Evolutionary conservation across 2,888 invertebrate genomes (phyloP).

Genomic region (Orchestes rusci): DNA sequence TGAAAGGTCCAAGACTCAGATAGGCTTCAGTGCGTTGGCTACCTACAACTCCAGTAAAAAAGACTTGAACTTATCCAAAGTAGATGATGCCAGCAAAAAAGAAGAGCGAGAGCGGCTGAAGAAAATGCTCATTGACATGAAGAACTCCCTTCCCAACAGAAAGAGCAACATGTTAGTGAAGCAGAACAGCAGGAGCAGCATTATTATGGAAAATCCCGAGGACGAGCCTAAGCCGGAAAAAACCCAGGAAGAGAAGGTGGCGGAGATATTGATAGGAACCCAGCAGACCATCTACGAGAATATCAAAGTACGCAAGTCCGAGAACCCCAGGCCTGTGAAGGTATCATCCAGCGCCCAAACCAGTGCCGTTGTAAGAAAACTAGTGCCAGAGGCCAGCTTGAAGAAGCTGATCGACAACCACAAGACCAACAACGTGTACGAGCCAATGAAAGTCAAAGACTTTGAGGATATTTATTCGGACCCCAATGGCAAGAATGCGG

Average conservation of each 20-base stretch:
- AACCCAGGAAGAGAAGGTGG: conserved; percentile 35
- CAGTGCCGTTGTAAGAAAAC: conserved; percentile 45
- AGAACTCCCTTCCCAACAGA: conserved; percentile 60
- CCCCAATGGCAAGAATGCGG: conserved; percentile 34
- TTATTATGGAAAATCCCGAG: conserved; percentile 39
- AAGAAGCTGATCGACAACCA: conserved; percentile 27
- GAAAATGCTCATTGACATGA: conserved; percentile 71
- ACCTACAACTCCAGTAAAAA: conserved; percentile 30
- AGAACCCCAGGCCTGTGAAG: conserved; percentile 43
- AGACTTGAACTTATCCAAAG: conserved; percentile 28
- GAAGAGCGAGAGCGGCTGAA: conserved; percentile 56
- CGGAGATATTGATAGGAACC: conserved; percentile 41
- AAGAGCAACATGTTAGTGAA: conserved; percentile 40
- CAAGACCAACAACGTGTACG: conserved; percentile 38
- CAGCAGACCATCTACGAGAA: conserved; percentile 44
- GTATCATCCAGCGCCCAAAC: conserved; percentile 55
- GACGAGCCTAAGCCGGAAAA: conserved; percentile 22
- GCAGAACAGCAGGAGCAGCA: conserved; percentile 36
- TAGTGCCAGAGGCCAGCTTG: conserved; percentile 29
- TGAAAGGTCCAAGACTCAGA: conserved; percentile 42
- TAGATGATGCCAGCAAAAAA: conserved; percentile 38
- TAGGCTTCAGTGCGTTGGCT: conserved; percentile 40
- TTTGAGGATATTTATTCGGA: conserved; percentile 48
- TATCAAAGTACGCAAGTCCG: conserved; percentile 41
- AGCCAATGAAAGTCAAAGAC: conserved; percentile 50